Evolutionary conservation across 1,140 invertebrate species (phyloP).

Genomic region (Bombus huntii): DNA sequence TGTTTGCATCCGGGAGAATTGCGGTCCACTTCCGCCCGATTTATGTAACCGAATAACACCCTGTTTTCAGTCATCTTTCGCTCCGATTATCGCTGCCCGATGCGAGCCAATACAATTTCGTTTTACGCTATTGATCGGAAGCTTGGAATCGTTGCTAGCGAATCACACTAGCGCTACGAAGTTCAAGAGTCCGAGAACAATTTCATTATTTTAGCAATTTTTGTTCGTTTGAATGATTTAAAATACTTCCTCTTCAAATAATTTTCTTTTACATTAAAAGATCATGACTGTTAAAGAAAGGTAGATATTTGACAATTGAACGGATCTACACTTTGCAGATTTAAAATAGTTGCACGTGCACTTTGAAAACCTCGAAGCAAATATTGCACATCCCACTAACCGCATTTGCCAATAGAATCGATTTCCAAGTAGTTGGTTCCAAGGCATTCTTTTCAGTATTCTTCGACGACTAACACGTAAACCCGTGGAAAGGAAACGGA

Average conservation of each 20-base stretch:
- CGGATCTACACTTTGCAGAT: not conserved
- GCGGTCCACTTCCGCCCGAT: constrained; percentile 3
- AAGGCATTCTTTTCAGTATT: not conserved
- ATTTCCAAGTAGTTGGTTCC: not conserved
- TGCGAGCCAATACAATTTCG: not conserved
- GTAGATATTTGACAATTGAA: not conserved
- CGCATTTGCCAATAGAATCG: not conserved
- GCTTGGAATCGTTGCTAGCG: no score
- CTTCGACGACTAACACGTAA: not conserved
- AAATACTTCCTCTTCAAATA: no score
- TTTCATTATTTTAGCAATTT: no score
- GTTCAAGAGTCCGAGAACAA: no score
- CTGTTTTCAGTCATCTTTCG: not conserved
- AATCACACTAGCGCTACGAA: no score
- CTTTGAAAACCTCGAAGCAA: not conserved
- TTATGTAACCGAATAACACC: not conserved
- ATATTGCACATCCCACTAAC: not conserved
- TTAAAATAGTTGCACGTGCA: not conserved
- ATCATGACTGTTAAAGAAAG: no score
- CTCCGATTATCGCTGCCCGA: not conserved
- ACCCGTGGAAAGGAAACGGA: not conserved
- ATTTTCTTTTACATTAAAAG: no score
- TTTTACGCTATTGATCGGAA: not conserved
- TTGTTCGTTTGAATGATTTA: no score
- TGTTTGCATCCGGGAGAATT: constrained; percentile 30